Percentiles rank a stretch among this genome's conserved stretches.
Evolutionary conservation across 2,888 invertebrate species (phyloP).

Genomic region (Scrobipalpa atriplicella): DNA sequence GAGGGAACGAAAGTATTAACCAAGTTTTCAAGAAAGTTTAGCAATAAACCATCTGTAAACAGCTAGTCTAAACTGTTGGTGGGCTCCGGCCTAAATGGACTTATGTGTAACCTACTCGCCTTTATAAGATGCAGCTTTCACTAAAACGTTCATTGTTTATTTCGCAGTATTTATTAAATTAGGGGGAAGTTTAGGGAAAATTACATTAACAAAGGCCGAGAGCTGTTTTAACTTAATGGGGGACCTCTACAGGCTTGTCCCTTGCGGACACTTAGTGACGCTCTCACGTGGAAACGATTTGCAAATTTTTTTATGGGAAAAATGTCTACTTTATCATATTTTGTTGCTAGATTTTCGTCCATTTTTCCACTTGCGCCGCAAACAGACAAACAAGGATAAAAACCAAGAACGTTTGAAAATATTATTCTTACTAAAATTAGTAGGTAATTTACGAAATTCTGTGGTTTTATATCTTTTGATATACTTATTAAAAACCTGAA

Average conservation of each 20-base stretch:
- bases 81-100: too few species aligned
- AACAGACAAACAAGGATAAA: too few species aligned
- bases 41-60: too few species aligned
- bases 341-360: background rate
- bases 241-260: slow-evolving; percentile 49
- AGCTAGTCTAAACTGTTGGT: too few species aligned
- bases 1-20: too few species aligned
- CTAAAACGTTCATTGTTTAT: slow-evolving; percentile 52
- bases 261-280: slow-evolving; percentile 55
- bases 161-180: slow-evolving; percentile 58
- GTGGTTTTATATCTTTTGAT: too few species aligned
- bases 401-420: too few species aligned
- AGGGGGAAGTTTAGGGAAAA: slow-evolving; percentile 59
- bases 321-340: background rate
- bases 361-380: background rate
- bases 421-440: too few species aligned
- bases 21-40: too few species aligned
- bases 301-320: background rate
- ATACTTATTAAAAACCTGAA: too few species aligned
- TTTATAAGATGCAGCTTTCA: slow-evolving; percentile 40
- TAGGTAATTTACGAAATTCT: too few species aligned
- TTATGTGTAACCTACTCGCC: too few species aligned
- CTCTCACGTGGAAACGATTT: slow-evolving; percentile 29
- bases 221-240: slow-evolving; percentile 62
- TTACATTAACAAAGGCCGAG: slow-evolving; percentile 60